These are phyloP conservation scores for Latrodectus elegans DNA, from an alignment of 2,888 invertebrate species.

Conservation along the genomic window DNA sequence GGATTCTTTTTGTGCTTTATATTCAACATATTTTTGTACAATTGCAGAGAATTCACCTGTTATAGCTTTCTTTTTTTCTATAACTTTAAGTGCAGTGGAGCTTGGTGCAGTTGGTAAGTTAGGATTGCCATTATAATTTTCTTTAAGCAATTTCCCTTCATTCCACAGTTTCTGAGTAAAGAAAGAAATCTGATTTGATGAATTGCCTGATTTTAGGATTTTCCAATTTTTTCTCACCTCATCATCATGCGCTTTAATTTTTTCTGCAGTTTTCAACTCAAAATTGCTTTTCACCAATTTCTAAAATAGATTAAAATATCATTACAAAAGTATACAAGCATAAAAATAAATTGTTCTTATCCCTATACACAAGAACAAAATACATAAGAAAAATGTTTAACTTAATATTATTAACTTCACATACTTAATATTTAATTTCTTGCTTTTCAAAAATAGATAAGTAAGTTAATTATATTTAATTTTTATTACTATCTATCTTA, in stretches of 20 bases:
- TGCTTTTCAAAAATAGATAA: neutral
- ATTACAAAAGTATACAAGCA: neutral
- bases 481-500: neutral
- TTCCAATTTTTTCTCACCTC: slow-evolving; percentile 60
- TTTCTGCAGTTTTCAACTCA: slow-evolving; percentile 20
- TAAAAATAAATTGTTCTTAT: neutral
- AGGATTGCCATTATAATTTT: slow-evolving; percentile 48
- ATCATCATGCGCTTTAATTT: slow-evolving; percentile 53
- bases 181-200: slow-evolving; percentile 20
- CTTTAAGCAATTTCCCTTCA: slow-evolving; percentile 55
- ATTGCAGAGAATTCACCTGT: slow-evolving; percentile 49
- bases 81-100: neutral
- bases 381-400: neutral
- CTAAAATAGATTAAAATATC: slow-evolving; percentile 25
- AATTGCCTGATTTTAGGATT: slow-evolving; percentile 35
- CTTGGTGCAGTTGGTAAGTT: slow-evolving; percentile 24
- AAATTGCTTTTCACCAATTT: slow-evolving; percentile 50
- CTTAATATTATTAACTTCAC: neutral
- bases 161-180: slow-evolving; percentile 35
- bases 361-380: too few species aligned
- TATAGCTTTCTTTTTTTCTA: neutral
- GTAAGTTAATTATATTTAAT: neutral
- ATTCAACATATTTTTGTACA: slow-evolving; percentile 39
- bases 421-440: neutral
- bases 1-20: slow-evolving; percentile 29